Evolutionary conservation across 1,140 invertebrate genomes (phyloP).

Genomic region (Dinoponera quadriceps): DNA sequence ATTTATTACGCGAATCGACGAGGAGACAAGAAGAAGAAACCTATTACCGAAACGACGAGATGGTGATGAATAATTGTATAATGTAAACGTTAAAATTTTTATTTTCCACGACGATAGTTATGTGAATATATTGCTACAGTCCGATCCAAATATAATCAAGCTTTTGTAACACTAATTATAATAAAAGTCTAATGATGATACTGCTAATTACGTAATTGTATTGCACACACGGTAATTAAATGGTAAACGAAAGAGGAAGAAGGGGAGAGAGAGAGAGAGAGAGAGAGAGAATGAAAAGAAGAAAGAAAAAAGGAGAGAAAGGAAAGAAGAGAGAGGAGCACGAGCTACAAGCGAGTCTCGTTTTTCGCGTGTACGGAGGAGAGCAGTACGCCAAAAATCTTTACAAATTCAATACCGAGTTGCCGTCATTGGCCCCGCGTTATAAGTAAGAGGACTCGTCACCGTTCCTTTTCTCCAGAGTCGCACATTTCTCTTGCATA

Average conservation of each 20-base stretch:
- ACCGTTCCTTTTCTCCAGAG: conserved; percentile 19
- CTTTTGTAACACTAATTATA: conserved; percentile 85
- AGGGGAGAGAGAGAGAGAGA: background rate
- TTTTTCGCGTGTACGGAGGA: conserved; percentile 50
- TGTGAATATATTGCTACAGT: conserved; percentile 85
- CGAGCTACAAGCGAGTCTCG: conserved; percentile 43
- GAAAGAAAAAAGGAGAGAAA: background rate
- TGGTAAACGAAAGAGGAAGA: conserved; percentile 12
- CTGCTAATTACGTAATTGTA: conserved; percentile 79
- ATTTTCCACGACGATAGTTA: conserved; percentile 83
- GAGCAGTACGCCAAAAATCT: conserved; percentile 67
- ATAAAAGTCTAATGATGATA: conserved; percentile 81
- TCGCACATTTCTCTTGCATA: conserved; percentile 26
- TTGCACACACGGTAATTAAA: conserved; percentile 63
- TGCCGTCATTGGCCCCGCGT: conserved; percentile 1
- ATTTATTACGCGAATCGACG: conserved; percentile 74
- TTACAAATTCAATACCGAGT: conserved; percentile 64
- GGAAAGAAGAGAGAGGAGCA: conserved; percentile 34
- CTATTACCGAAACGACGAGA: conserved; percentile 47
- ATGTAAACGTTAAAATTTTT: conserved; percentile 83
- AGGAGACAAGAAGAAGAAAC: conserved; percentile 29
- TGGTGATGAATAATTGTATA: conserved; percentile 73
- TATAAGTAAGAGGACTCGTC: background rate
- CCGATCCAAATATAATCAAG: conserved; percentile 86
- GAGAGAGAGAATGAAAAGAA: no score